These are phyloP conservation scores for Thyatira batis DNA, from an alignment of 2,888 invertebrate species.

Conservation along the genomic window DNA sequence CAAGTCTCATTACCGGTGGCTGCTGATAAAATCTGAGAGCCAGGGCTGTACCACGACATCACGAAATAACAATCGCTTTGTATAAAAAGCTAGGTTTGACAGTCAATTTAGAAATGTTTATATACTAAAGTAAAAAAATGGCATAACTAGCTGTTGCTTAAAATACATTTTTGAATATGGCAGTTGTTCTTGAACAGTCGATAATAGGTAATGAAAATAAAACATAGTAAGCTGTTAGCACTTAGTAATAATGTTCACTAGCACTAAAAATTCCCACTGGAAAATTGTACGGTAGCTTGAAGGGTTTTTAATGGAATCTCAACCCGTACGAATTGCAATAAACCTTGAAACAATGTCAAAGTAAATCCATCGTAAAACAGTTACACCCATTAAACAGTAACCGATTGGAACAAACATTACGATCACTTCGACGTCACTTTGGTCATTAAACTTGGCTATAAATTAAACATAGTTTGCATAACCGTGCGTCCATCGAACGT, in stretches of 20 bases:
- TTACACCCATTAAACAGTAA: constrained; percentile 51
- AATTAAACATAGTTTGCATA: constrained; percentile 59
- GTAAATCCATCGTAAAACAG: constrained; percentile 65
- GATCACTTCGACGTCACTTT: constrained; percentile 40
- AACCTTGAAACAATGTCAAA: constrained; percentile 70
- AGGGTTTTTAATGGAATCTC: constrained; percentile 53
- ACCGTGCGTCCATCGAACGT: constrained; percentile 49
- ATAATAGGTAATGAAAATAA: too few relatives aligned
- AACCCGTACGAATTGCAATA: constrained; percentile 59
- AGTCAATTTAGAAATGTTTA: not conserved
- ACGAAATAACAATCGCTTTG: constrained; percentile 48
- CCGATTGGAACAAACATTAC: constrained; percentile 55
- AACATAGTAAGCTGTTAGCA: constrained; percentile 5
- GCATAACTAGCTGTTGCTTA: too few relatives aligned
- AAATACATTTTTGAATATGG: too few relatives aligned
- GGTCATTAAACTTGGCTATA: constrained; percentile 47
- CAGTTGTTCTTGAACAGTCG: too few relatives aligned
- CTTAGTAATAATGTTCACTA: constrained; percentile 16
- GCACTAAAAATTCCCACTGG: constrained; percentile 27
- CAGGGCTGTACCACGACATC: constrained; percentile 52
- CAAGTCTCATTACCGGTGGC: constrained; percentile 69
- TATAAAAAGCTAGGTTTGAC: constrained; percentile 27
- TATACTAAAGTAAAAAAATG: not conserved
- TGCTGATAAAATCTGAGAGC: constrained; percentile 63
- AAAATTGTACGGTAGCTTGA: constrained; percentile 37